Evolutionary conservation across 2,797 vertebrate genomes (phyloP).

Genomic region (Schizopygopsis malacanthus): DNA sequence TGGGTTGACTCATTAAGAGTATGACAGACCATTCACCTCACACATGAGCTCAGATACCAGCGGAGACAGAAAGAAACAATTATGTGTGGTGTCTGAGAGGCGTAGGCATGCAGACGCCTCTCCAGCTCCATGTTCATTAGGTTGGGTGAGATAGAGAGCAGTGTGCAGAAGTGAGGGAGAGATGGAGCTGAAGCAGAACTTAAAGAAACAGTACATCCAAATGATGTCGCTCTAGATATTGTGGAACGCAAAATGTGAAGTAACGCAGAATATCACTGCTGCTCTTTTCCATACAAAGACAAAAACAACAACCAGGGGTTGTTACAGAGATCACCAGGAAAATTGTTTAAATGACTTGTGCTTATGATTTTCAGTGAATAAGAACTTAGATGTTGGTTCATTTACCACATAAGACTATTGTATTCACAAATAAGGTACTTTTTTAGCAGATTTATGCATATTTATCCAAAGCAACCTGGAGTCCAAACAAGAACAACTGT

Average conservation of each 20-base stretch:
- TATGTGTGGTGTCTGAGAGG: slow-evolving; percentile 31
- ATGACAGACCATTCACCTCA: slow-evolving; percentile 44
- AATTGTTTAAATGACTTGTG: neutral
- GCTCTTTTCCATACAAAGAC: neutral
- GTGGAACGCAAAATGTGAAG: neutral
- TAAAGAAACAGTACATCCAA: neutral
- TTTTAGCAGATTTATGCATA: neutral
- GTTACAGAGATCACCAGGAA: neutral
- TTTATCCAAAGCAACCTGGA: neutral
- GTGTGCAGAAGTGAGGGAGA: neutral
- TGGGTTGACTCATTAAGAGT: slow-evolving; percentile 50
- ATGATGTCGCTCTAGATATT: neutral
- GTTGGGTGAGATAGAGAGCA: slow-evolving; percentile 2
- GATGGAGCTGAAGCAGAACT: neutral
- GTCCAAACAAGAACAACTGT: too few species aligned
- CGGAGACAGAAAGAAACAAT: slow-evolving; percentile 29
- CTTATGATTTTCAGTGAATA: neutral
- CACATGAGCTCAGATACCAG: slow-evolving; percentile 18
- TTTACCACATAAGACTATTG: neutral
- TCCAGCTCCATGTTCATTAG: slow-evolving; percentile 33
- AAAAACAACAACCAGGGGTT: neutral
- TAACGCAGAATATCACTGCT: neutral
- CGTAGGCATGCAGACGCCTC: slow-evolving; percentile 39
- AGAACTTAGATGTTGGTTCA: neutral
- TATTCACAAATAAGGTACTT: neutral